Evolutionary conservation across 2,888 invertebrate genomes (phyloP).

Genomic region (Diarsia mendica): DNA sequence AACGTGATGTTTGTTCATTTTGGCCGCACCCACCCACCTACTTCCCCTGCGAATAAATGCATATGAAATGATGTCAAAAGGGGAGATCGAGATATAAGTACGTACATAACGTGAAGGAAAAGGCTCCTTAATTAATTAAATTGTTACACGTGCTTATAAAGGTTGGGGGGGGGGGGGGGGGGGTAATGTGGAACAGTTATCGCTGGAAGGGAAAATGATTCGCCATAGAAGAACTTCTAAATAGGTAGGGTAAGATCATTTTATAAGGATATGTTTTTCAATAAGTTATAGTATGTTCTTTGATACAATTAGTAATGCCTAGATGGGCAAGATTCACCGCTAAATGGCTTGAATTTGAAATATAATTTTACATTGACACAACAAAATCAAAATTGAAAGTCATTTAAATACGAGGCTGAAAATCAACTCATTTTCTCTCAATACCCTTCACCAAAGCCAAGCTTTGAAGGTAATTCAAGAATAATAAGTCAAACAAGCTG

Average conservation of each 20-base stretch:
- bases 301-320: too few relatives aligned
- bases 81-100: constrained; percentile 39
- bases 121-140: constrained; percentile 60
- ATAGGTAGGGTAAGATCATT: not conserved
- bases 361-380: not conserved
- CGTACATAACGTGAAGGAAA: constrained; percentile 37
- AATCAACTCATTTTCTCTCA: not conserved
- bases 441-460: not conserved
- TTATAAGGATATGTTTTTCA: not conserved
- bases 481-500: not conserved
- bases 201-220: not conserved
- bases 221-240: not conserved
- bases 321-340: not conserved
- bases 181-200: constrained; percentile 17
- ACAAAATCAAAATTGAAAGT: not conserved
- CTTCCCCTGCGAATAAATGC: constrained; percentile 46
- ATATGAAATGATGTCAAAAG: constrained; percentile 45
- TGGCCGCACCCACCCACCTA: constrained; percentile 39
- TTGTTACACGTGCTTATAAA: constrained; percentile 50
- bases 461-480: constrained; percentile 2
- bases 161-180: constrained; percentile 22
- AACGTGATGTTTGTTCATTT: constrained; percentile 33
- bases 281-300: not conserved
- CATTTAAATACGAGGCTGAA: not conserved
- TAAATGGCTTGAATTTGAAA: not conserved